These are phyloP conservation scores for Jaculus jaculus DNA, from an alignment of 2,113 vertebrate species.

Conservation along the genomic window DNA sequence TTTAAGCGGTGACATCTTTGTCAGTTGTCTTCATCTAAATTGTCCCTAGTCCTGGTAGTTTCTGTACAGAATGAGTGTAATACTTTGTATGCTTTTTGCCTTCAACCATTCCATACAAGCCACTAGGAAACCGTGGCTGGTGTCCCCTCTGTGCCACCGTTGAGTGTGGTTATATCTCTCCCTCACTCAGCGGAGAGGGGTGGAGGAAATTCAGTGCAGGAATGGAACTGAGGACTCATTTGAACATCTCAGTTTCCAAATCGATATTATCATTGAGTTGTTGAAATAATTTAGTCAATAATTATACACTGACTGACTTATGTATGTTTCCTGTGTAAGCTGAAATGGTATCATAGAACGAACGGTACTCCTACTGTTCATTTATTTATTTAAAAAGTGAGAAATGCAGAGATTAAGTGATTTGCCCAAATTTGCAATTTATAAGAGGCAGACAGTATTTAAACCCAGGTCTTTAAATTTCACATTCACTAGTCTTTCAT, in stretches of 20 bases:
- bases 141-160: background rate
- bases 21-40: background rate
- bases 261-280: background rate
- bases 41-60: background rate
- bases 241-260: background rate
- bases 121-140: background rate
- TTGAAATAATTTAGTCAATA: slow-evolving; percentile 3
- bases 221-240: background rate
- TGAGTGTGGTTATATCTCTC: background rate
- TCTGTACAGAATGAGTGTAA: background rate
- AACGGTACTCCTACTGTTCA: background rate
- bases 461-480: background rate
- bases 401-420: background rate
- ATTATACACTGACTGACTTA: background rate
- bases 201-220: background rate
- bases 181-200: background rate
- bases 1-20: background rate
- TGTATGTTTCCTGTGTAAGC: background rate
- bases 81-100: background rate
- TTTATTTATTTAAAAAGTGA: slow-evolving; percentile 22
- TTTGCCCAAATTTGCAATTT: background rate
- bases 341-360: background rate
- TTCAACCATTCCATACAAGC: background rate
- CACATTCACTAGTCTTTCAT: background rate
- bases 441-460: background rate